Conservation (phyloP, 1,140 invertebrate genomes). For the Apis florea region DNA sequence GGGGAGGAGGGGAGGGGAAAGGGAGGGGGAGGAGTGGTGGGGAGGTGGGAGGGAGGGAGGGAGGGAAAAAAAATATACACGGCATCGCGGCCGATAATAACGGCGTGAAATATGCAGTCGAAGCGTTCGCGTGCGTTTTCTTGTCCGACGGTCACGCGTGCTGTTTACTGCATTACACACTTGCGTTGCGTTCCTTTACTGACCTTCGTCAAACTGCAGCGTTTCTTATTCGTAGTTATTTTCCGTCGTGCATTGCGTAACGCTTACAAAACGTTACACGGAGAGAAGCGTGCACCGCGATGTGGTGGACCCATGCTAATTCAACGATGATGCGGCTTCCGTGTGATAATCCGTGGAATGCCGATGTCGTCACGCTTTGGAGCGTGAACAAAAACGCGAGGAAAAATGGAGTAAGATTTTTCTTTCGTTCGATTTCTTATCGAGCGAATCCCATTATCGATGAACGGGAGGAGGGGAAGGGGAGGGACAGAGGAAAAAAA, state of each 20-base stretch:
- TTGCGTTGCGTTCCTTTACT: constrained; percentile 26
- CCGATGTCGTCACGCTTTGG: not conserved
- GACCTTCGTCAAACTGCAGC: constrained; percentile 46
- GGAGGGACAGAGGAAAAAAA: not conserved
- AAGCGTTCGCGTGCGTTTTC: constrained; percentile 38
- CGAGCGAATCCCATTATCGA: not conserved
- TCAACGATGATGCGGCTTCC: not conserved
- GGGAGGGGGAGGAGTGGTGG: not conserved
- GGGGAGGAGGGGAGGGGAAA: not conserved
- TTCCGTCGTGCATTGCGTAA: constrained; percentile 39
- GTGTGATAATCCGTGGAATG: not conserved
- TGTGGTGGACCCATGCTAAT: not conserved
- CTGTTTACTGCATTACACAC: constrained; percentile 16
- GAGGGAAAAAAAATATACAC: not conserved
- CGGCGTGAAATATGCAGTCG: constrained; percentile 19
- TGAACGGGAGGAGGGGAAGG: not conserved
- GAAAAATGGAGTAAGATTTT: not conserved
- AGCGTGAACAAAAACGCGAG: not conserved
- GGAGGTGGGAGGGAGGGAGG: not conserved
- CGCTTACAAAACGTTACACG: constrained; percentile 10
- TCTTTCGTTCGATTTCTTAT: not conserved
- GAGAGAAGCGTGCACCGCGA: not conserved
- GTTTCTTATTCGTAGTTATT: constrained; percentile 29
- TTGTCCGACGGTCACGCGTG: constrained; percentile 5
- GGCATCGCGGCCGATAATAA: constrained; percentile 16